phyloP scores from a whole-genome alignment of 2,113 vertebrate species.

The Andinoacara biseriatus region DNA sequence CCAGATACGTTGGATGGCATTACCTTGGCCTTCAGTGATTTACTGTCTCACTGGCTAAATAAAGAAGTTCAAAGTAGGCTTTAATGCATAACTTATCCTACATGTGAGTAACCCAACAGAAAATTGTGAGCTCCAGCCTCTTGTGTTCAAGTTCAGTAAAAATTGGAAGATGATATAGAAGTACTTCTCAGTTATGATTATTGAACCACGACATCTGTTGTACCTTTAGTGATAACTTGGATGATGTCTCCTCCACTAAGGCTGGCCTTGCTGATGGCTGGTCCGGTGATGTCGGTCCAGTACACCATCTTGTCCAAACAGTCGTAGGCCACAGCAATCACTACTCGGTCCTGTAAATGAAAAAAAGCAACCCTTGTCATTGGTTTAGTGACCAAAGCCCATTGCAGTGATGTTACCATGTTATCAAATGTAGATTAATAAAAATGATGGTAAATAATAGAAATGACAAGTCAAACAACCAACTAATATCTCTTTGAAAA shows the following conservation, averaged over 20 bases:
- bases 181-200: neutral
- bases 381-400: neutral
- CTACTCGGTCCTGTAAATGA: constrained; percentile 86
- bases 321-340: constrained; percentile 91
- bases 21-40: too few species aligned
- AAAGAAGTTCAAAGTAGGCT: neutral
- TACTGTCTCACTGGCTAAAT: neutral
- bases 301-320: constrained; percentile 91
- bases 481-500: neutral
- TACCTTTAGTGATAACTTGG: constrained; percentile 86
- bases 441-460: neutral
- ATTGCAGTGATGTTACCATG: neutral
- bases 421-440: neutral
- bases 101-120: neutral
- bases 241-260: constrained; percentile 84
- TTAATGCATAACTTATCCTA: neutral
- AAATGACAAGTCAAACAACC: neutral
- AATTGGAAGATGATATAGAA: neutral
- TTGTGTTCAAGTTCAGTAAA: neutral
- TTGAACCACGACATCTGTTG: neutral
- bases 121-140: neutral
- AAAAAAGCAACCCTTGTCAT: neutral
- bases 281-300: constrained; percentile 92
- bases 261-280: constrained; percentile 86
- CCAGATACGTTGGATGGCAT: too few species aligned